Percentiles rank a stretch among this genome's conserved stretches.
These are phyloP conservation scores for Sander vitreus DNA, from an alignment of 2,113 vertebrate species.

Conservation along the genomic window DNA sequence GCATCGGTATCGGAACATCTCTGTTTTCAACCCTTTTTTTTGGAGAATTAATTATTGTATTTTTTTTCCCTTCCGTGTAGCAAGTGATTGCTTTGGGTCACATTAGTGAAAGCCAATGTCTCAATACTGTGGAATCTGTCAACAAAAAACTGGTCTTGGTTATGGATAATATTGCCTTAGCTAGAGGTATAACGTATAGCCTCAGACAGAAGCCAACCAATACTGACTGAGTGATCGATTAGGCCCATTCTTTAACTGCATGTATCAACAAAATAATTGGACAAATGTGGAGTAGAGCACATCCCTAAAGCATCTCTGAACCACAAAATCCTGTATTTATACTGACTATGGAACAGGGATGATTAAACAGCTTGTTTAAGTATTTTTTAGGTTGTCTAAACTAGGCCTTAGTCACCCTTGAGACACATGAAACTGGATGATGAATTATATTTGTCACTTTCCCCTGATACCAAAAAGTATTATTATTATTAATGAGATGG, in stretches of 20 bases:
- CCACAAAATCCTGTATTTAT: background rate
- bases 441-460: conserved; percentile 23
- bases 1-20: too few species aligned
- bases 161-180: background rate
- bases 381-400: conserved; percentile 10
- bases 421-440: conserved; percentile 9
- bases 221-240: background rate
- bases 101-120: background rate
- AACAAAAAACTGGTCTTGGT: background rate
- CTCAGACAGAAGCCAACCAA: background rate
- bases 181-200: background rate
- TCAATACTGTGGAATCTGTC: background rate
- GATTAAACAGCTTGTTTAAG: background rate
- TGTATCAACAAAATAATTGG: background rate
- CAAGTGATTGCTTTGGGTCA: background rate
- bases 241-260: background rate
- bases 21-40: too few species aligned
- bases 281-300: background rate
- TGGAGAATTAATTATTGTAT: too few species aligned
- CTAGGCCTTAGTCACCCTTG: conserved; percentile 7
- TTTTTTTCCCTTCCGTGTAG: too few species aligned
- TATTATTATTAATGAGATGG: conserved; percentile 3
- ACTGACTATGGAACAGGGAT: background rate
- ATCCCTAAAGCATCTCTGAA: background rate
- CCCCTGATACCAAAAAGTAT: background rate